phyloP scores from a whole-genome alignment of 35 echinoderm and acorn worm genomes.

The Patiria miniata region DNA sequence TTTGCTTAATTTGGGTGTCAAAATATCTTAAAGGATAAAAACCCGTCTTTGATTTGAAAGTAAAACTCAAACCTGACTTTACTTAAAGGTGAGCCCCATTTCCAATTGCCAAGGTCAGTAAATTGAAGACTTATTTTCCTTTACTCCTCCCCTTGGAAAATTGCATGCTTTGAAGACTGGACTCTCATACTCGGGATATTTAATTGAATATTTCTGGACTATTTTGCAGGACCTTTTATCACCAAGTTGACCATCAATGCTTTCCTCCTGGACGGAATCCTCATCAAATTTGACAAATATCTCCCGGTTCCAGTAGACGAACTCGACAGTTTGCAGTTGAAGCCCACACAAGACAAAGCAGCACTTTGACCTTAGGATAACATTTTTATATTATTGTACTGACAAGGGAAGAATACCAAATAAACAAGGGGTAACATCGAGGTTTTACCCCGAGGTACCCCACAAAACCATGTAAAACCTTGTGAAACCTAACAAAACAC shows the following conservation, averaged over 20 bases:
- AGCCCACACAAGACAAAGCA: not conserved
- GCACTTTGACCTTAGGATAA: not conserved
- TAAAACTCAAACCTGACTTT: not conserved
- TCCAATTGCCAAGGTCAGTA: no score
- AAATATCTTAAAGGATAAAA: not conserved
- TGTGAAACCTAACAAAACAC: no score
- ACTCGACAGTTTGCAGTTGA: not conserved
- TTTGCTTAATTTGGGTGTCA: not conserved
- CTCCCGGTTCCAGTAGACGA: slow-evolving; percentile 48
- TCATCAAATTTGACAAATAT: slow-evolving; percentile 57
- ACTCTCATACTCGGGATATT: not conserved
- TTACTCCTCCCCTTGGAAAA: no score
- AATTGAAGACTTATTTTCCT: no score
- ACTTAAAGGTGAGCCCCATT: no score
- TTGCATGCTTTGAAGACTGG: not conserved
- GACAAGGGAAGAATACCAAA: no score
- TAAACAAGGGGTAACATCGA: no score
- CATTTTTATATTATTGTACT: no score
- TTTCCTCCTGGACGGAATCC: slow-evolving; percentile 48
- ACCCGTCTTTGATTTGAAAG: not conserved
- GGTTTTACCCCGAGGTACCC: no score
- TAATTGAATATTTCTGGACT: not conserved
- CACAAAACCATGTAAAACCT: no score
- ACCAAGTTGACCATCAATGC: slow-evolving; percentile 47
- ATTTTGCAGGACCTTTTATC: slow-evolving; percentile 72